Evolutionary conservation across 2,888 invertebrate genomes (phyloP).

Genomic region (Griposia aprilina): DNA sequence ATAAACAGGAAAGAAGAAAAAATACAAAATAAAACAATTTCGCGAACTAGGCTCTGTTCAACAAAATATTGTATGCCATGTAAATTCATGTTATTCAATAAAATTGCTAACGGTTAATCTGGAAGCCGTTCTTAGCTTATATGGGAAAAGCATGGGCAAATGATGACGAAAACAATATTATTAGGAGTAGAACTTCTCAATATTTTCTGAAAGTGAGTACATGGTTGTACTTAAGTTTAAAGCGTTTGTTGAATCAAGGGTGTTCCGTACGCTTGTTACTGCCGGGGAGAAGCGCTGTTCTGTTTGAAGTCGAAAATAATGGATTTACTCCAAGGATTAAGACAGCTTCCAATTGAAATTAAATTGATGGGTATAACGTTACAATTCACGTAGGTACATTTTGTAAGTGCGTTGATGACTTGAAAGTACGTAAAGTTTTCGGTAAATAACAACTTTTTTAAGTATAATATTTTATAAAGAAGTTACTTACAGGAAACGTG

Average conservation of each 20-base stretch:
- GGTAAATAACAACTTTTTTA: background rate
- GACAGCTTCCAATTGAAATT: slow-evolving; percentile 12
- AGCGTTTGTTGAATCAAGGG: slow-evolving; percentile 43
- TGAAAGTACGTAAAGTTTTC: background rate
- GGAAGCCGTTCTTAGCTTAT: too few relatives aligned
- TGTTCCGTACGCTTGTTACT: slow-evolving; percentile 39
- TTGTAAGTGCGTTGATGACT: background rate
- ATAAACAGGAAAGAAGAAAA: background rate
- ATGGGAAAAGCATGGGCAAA: background rate
- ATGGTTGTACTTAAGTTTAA: slow-evolving; percentile 35
- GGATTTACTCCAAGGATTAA: slow-evolving; percentile 33
- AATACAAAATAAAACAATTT: background rate
- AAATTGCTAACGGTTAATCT: background rate
- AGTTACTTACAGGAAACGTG: background rate
- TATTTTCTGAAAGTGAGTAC: background rate
- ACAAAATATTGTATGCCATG: background rate
- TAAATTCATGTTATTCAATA: background rate
- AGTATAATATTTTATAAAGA: background rate
- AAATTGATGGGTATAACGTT: background rate
- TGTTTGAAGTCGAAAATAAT: slow-evolving; percentile 37
- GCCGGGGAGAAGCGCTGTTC: slow-evolving; percentile 14
- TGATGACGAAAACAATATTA: background rate
- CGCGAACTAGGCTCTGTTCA: background rate
- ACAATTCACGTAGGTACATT: background rate
- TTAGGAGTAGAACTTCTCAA: slow-evolving; percentile 27